Evolutionary conservation across 2,113 vertebrate species (phyloP).

Genomic region (Lipotes vexillifer): DNA sequence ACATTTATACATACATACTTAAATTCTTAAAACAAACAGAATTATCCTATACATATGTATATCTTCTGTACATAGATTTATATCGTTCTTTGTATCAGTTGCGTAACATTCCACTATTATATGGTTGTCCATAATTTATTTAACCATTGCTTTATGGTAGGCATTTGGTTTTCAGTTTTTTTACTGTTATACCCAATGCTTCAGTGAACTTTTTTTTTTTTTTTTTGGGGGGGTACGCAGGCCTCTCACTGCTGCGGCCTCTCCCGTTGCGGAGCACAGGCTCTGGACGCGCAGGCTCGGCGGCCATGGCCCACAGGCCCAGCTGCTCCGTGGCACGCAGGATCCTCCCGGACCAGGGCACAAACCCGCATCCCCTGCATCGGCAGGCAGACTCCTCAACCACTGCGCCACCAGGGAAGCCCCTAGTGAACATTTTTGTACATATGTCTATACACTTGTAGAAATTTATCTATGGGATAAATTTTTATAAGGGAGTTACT

Average conservation of each 20-base stretch:
- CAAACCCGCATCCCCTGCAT: no score
- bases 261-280: no score
- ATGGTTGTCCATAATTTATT: background rate
- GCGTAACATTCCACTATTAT: background rate
- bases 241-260: no score
- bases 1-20: background rate
- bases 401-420: no score
- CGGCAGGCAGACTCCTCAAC: no score
- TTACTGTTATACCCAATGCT: background rate
- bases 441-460: background rate
- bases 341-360: no score
- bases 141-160: background rate
- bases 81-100: background rate
- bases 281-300: no score
- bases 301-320: no score
- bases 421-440: background rate
- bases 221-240: no score
- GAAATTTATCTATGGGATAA: background rate
- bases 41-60: background rate
- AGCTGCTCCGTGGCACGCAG: no score
- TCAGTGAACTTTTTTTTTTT: background rate
- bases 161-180: background rate
- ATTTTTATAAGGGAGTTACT: background rate
- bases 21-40: background rate
- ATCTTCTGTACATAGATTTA: background rate